A percentile compares a stretch with the other conserved stretches of the same genome.
phyloP scores from a whole-genome alignment of 2,113 vertebrate genomes.

The Lamprologus speciosus region DNA sequence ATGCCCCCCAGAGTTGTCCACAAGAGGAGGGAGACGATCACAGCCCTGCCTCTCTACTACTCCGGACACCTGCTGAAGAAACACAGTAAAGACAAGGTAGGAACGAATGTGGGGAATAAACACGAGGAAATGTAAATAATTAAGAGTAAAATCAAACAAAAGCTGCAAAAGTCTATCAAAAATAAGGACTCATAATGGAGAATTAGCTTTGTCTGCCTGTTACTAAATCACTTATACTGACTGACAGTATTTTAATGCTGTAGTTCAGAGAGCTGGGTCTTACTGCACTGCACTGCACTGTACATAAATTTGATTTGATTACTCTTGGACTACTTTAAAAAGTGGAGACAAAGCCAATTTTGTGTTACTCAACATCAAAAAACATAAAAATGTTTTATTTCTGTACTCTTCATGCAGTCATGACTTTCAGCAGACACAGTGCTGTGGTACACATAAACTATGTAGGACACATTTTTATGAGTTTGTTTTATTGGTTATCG shows the following conservation, averaged over 20 bases:
- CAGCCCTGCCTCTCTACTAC: slow-evolving; percentile 60
- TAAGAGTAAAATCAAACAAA: not conserved
- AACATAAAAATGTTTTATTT: not conserved
- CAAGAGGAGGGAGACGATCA: slow-evolving; percentile 46
- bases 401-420: not conserved
- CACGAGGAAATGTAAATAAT: not conserved
- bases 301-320: not conserved
- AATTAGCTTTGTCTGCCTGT: not conserved
- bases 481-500: not conserved
- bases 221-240: not conserved
- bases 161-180: not conserved
- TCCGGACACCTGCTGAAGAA: slow-evolving; percentile 53
- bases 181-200: not conserved
- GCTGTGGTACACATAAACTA: not conserved
- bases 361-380: not conserved
- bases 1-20: not conserved
- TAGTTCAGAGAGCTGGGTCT: not conserved
- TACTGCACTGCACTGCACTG: not conserved
- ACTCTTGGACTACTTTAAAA: not conserved
- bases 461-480: not conserved
- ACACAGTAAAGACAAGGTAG: slow-evolving; percentile 39
- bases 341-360: not conserved
- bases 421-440: not conserved
- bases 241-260: not conserved
- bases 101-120: not conserved